phyloP scores from a whole-genome alignment of 2,113 vertebrate species.

The Hyla sarda region DNA sequence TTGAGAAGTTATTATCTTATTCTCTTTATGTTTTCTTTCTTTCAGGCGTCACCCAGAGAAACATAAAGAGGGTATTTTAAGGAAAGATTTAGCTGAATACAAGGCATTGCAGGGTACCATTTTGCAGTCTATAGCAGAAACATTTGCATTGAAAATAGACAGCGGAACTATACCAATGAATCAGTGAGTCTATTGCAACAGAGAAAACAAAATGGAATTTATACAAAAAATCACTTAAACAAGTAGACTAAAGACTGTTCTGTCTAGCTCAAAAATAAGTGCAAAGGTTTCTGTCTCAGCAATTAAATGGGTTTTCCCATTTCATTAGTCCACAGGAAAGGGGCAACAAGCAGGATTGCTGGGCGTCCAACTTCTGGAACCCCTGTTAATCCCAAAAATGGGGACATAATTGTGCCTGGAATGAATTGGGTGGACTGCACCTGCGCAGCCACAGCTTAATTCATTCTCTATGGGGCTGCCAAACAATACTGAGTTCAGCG shows the following conservation, averaged over 20 bases:
- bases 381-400: too few relatives aligned
- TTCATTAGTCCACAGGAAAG: too few relatives aligned
- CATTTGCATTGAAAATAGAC: slow-evolving; percentile 22
- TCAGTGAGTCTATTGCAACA: neutral
- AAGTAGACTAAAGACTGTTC: too few relatives aligned
- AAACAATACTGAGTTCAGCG: too few relatives aligned
- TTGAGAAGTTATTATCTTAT: slow-evolving; percentile 43
- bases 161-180: neutral
- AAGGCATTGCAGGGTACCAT: slow-evolving; percentile 34
- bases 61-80: slow-evolving; percentile 28
- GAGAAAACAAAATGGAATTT: neutral
- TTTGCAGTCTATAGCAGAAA: neutral
- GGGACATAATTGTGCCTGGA: too few relatives aligned
- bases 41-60: slow-evolving; percentile 21
- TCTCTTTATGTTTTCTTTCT: slow-evolving; percentile 37
- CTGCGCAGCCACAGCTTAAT: too few relatives aligned
- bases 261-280: neutral
- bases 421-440: too few relatives aligned
- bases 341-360: too few relatives aligned
- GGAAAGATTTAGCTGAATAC: slow-evolving; percentile 11
- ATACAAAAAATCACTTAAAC: neutral
- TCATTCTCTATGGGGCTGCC: too few relatives aligned
- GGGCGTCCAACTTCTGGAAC: too few relatives aligned
- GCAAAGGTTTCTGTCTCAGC: neutral
- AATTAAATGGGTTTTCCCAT: too few relatives aligned